Evolutionary conservation across 2,888 invertebrate genomes (phyloP), one percentile per base, ranked within the genome.

Genomic region (Caenorhabditis uteleia): DNA sequence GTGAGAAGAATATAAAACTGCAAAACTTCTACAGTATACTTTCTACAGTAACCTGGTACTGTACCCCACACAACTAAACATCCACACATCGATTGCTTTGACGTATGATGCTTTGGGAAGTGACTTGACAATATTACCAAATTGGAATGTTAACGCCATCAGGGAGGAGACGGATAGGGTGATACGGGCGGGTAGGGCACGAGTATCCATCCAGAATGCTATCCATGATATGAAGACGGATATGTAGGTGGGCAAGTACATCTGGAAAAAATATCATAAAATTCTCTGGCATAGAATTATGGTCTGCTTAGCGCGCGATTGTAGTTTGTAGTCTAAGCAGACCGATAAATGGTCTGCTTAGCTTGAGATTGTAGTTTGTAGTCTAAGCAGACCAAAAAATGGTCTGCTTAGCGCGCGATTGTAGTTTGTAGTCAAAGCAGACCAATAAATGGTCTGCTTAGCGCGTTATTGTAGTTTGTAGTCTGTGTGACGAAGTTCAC

Each of bases 141-240:
- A 82, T 46, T 81, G 81, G 56, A 82, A 82, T 7, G 82, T 82
- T 4, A 82, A 61, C 2, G 82, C 80, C 82, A 83, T 82, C 12
- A 82, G 64, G 0, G 79, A 80, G 18, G 76, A 76, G 14, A 79
- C 80, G 12, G 80, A 82, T 6, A 82, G 58, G 1, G 80, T 82
- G 36, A 82, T 83, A 46, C 82, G 56, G 0, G 82, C 82, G 0
- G 82, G 82, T 6, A 82, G 53, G 3, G 82, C 82, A 14, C 74
- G 16, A 39, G 79, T 78, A 51, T 82, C 82, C 79, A 82, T 78
- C 79, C 82, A 82, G 47, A 82, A 82, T 6, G 82, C 79, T 4
- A 82, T 83, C 82, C 82, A 79, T 1, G 76, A 77, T 20, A 79
- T 80, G 67, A 82, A 82, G 2, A 82, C 82, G 7, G 77, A 77